These are phyloP conservation scores for Tiaroga cobitis DNA, from an alignment of 2,797 vertebrate genomes.

Conservation along the genomic window DNA sequence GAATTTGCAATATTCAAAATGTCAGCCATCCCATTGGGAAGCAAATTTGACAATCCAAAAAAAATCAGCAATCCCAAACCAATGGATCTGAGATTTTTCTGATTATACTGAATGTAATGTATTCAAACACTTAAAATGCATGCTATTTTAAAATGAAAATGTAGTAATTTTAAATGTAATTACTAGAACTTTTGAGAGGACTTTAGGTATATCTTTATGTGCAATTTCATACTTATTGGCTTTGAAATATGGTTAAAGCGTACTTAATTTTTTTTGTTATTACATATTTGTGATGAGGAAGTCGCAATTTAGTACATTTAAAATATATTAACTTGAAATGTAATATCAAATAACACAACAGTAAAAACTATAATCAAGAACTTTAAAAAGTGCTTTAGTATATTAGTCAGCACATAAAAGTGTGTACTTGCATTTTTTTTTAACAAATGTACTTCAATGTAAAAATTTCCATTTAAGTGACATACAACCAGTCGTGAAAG, in stretches of 20 bases:
- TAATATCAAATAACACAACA: not conserved
- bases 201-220: not conserved
- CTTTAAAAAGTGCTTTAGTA: not conserved
- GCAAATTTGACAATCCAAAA: constrained; percentile 7
- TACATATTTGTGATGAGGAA: not conserved
- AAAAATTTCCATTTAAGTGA: too few relatives aligned
- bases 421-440: not conserved
- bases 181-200: not conserved
- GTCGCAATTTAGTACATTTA: not conserved
- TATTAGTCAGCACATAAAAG: not conserved
- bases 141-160: not conserved
- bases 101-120: not conserved
- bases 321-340: not conserved
- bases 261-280: not conserved
- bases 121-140: not conserved
- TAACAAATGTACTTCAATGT: too few relatives aligned
- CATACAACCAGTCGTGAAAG: too few relatives aligned
- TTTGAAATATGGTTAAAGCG: not conserved
- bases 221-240: not conserved
- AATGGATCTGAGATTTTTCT: not conserved
- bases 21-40: not conserved
- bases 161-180: not conserved
- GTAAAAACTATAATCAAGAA: not conserved
- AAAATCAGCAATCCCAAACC: not conserved
- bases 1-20: constrained; percentile 16